phyloP scores from a whole-genome alignment of 2,888 invertebrate genomes.

The Acrobasis repandana region DNA sequence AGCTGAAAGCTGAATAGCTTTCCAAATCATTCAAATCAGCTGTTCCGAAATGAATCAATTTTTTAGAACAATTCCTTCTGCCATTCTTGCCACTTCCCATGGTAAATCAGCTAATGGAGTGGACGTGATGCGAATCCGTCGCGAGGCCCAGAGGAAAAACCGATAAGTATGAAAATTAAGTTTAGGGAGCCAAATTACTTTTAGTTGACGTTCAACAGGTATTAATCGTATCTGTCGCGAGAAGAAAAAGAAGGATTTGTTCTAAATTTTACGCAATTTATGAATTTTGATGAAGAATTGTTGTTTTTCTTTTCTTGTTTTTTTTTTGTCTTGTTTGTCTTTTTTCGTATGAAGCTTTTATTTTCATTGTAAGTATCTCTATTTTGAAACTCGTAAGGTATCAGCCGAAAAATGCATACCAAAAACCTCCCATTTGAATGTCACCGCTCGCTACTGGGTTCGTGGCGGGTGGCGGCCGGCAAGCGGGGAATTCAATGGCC shows the following conservation, averaged over 20 bases:
- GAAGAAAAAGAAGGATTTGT: slow-evolving; percentile 15
- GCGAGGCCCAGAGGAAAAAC: slow-evolving; percentile 31
- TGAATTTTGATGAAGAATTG: not conserved
- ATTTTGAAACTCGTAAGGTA: too few species aligned
- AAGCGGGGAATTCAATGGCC: too few species aligned
- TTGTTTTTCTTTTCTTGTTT: not conserved
- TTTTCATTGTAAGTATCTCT: too few species aligned
- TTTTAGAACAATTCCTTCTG: slow-evolving; percentile 39
- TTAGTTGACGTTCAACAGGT: slow-evolving; percentile 53
- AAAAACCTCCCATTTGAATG: too few species aligned
- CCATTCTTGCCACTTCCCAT: slow-evolving; percentile 55
- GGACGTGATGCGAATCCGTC: slow-evolving; percentile 57
- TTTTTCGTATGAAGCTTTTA: too few species aligned
- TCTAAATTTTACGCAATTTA: not conserved
- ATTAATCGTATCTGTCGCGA: slow-evolving; percentile 32
- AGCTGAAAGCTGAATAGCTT: too few species aligned
- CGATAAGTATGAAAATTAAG: slow-evolving; percentile 53
- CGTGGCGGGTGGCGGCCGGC: too few species aligned
- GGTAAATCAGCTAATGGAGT: slow-evolving; percentile 65
- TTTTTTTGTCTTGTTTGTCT: too few species aligned
- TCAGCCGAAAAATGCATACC: too few species aligned
- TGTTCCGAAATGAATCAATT: slow-evolving; percentile 37
- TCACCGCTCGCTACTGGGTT: too few species aligned
- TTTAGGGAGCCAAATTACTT: slow-evolving; percentile 48
- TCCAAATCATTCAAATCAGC: slow-evolving; percentile 30